A percentile compares a stretch with the other conserved stretches of the same genome.
Conservation (phyloP, 2,888 invertebrate genomes). For the Drosophila pseudotalamancana region DNA sequence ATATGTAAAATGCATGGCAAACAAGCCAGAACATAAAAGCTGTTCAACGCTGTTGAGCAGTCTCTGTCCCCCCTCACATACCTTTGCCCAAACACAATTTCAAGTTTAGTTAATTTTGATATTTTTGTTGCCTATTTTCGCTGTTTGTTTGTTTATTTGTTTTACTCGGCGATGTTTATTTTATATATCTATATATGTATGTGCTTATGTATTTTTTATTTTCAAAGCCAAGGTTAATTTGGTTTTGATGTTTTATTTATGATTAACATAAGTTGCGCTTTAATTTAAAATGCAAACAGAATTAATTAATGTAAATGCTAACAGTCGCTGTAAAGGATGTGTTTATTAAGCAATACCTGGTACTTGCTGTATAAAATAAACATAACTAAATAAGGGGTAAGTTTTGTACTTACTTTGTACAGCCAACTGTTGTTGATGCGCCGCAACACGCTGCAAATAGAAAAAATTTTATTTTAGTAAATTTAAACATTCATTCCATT, state of each 20-base stretch:
- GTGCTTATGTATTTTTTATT: conserved; percentile 29
- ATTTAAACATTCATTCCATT: not conserved
- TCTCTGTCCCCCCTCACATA: not conserved
- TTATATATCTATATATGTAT: conserved; percentile 26
- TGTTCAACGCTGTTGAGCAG: conserved; percentile 33
- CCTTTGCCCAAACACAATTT: conserved; percentile 13
- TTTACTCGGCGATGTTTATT: conserved; percentile 32
- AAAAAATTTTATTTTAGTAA: conserved; percentile 45
- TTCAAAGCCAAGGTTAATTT: conserved; percentile 77
- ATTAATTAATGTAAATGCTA: conserved; percentile 11
- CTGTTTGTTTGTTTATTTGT: not conserved
- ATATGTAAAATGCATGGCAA: conserved; percentile 61
- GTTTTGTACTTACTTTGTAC: conserved; percentile 84
- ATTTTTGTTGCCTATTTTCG: not conserved
- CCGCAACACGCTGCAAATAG: conserved; percentile 88
- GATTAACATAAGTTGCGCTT: conserved; percentile 37
- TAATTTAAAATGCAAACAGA: conserved; percentile 25
- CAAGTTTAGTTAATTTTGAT: conserved; percentile 41
- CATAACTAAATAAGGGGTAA: not conserved
- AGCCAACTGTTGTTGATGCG: conserved; percentile 87
- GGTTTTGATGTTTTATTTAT: conserved; percentile 29
- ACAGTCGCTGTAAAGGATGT: conserved; percentile 23
- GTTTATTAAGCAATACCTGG: conserved; percentile 43
- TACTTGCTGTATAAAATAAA: conserved; percentile 65
- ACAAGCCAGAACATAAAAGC: conserved; percentile 43